phyloP scores from a whole-genome alignment of 2,888 invertebrate genomes.

The Volucella bombylans region DNA sequence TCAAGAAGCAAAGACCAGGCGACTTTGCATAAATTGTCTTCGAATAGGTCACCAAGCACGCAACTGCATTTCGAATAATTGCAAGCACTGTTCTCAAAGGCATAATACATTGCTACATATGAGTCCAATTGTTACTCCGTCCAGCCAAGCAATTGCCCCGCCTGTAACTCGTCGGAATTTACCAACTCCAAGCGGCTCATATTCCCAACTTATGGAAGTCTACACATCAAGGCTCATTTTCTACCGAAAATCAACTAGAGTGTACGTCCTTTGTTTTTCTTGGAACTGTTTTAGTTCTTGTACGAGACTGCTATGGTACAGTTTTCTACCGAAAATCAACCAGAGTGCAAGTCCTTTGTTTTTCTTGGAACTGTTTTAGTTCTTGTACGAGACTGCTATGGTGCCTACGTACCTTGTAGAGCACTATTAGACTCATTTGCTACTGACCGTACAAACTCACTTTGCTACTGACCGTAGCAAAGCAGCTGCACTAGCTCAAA shows the following conservation, averaged over 20 bases:
- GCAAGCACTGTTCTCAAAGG: not conserved
- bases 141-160: too few species aligned
- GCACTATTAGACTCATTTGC: too few species aligned
- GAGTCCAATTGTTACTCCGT: not conserved
- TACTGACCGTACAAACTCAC: too few species aligned
- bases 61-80: constrained; percentile 3
- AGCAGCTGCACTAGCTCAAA: too few species aligned
- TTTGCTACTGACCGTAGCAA: too few species aligned
- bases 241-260: not conserved
- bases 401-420: too few species aligned
- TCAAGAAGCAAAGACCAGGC: not conserved
- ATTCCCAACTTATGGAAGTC: not conserved
- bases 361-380: not conserved
- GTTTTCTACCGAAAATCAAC: not conserved
- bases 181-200: too few species aligned
- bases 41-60: not conserved
- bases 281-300: too few species aligned
- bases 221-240: not conserved
- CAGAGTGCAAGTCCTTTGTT: not conserved
- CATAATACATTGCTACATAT: not conserved
- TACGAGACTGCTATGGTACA: too few species aligned
- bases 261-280: not conserved
- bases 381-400: too few species aligned
- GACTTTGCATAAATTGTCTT: not conserved
- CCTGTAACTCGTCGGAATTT: too few species aligned